Evolutionary conservation across 2,888 invertebrate genomes (phyloP).

Genomic region (Anorthoa munda): DNA sequence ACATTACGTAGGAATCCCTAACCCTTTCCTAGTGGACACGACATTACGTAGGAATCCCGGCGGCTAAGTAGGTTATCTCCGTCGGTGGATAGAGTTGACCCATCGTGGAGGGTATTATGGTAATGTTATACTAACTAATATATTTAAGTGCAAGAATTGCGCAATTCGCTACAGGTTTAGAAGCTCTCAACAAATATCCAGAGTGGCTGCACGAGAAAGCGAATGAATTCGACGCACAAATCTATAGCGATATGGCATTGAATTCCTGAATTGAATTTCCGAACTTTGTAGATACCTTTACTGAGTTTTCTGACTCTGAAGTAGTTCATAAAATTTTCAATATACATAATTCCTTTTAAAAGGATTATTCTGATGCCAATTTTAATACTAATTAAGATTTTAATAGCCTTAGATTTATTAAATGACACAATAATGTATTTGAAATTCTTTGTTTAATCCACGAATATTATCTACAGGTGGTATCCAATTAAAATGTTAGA

Average conservation of each 20-base stretch:
- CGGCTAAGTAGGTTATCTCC: conserved; percentile 57
- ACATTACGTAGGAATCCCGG: conserved; percentile 42
- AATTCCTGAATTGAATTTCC: conserved; percentile 13
- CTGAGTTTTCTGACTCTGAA: not conserved
- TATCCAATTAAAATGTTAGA: conserved; percentile 23
- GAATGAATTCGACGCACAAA: not conserved
- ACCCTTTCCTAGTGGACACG: conserved; percentile 44
- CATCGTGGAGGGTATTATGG: conserved; percentile 26
- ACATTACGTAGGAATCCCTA: conserved; percentile 47
- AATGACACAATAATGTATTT: conserved; percentile 2
- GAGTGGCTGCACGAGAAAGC: conserved; percentile 10
- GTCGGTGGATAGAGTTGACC: conserved; percentile 28
- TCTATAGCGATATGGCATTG: conserved; percentile 1
- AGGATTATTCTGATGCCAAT: not conserved
- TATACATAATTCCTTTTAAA: not conserved
- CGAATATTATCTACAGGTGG: conserved; percentile 9
- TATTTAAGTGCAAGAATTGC: conserved; percentile 59
- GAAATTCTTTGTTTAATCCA: conserved; percentile 32
- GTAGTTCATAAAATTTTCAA: not conserved
- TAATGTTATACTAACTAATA: conserved; percentile 60
- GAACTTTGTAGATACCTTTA: not conserved
- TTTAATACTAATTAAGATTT: conserved; percentile 22
- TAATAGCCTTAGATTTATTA: conserved; percentile 2
- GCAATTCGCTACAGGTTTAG: conserved; percentile 51
- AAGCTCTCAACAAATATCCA: conserved; percentile 43